A percentile compares a stretch with the other conserved stretches of the same genome.
Conservation (phyloP, 2,797 vertebrate species). For the Propithecus deckenii region DNA sequence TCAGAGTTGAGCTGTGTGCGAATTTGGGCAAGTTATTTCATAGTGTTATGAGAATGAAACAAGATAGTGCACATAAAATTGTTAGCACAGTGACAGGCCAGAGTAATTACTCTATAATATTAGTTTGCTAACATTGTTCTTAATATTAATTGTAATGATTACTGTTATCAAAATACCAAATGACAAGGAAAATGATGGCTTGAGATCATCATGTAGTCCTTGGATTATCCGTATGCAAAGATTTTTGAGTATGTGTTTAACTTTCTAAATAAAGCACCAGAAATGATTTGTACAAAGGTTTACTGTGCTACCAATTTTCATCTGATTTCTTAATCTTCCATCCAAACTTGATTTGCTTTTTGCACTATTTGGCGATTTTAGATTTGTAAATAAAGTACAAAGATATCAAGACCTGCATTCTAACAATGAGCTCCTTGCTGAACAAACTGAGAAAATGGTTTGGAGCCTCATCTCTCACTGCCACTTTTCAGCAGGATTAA, state of each 20-base stretch:
- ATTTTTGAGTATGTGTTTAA: conserved; percentile 22
- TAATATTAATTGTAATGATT: conserved; percentile 16
- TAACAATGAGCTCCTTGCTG: neutral
- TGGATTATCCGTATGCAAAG: neutral
- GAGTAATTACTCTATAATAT: conserved; percentile 1
- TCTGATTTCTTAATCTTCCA: neutral
- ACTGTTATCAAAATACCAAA: neutral
- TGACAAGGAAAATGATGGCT: neutral
- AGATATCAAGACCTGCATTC: neutral
- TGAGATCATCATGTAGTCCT: neutral
- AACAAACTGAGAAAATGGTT: neutral
- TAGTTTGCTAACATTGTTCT: neutral
- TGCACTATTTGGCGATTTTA: neutral
- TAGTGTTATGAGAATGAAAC: neutral
- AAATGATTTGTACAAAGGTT: neutral
- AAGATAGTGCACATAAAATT: neutral
- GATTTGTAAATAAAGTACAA: neutral
- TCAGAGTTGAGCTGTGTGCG: neutral
- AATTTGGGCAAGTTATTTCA: neutral
- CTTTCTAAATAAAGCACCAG: neutral
- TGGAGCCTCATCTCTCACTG: neutral
- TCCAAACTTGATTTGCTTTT: neutral
- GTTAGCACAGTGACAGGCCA: neutral
- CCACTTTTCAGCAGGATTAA: neutral
- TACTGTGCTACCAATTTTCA: neutral